These are phyloP conservation scores for Papilio demoleus DNA, from an alignment of 2,888 invertebrate genomes.

Conservation along the genomic window DNA sequence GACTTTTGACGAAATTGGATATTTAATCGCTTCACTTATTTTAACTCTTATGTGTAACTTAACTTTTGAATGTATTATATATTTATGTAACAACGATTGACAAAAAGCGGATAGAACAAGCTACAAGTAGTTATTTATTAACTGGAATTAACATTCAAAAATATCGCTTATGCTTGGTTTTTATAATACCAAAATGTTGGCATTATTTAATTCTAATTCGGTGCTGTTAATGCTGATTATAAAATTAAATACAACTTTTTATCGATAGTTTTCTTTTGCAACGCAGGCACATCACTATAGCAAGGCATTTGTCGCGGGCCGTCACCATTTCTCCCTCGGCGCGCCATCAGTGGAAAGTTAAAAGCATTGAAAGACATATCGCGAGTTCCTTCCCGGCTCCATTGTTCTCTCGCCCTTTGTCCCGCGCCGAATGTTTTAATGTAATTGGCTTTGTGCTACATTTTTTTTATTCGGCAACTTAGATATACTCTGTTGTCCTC, in stretches of 20 bases:
- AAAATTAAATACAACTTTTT: background rate
- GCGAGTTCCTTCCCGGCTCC: constrained; percentile 75
- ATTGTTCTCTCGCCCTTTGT: constrained; percentile 82
- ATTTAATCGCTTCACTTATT: too few relatives aligned
- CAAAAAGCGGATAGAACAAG: too few relatives aligned
- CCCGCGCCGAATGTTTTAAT: constrained; percentile 81
- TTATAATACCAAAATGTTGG: too few relatives aligned
- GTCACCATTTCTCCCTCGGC: constrained; percentile 78
- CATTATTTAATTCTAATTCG: too few relatives aligned
- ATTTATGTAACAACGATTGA: too few relatives aligned
- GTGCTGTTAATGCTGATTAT: constrained; percentile 12
- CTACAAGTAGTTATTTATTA: too few relatives aligned
- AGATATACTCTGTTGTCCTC: constrained; percentile 13
- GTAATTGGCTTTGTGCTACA: constrained; percentile 81
- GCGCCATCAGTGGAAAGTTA: constrained; percentile 81
- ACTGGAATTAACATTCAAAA: too few relatives aligned
- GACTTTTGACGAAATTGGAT: background rate
- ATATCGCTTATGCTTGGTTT: too few relatives aligned
- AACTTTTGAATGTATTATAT: too few relatives aligned
- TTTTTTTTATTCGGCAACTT: constrained; percentile 60
- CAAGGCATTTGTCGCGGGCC: constrained; percentile 79
- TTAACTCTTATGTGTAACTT: too few relatives aligned
- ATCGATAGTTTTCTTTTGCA: constrained; percentile 41
- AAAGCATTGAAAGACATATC: constrained; percentile 84
- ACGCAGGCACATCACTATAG: constrained; percentile 60